phyloP scores from a whole-genome alignment of 2,113 vertebrate species.

The Melanocharis versteri region DNA sequence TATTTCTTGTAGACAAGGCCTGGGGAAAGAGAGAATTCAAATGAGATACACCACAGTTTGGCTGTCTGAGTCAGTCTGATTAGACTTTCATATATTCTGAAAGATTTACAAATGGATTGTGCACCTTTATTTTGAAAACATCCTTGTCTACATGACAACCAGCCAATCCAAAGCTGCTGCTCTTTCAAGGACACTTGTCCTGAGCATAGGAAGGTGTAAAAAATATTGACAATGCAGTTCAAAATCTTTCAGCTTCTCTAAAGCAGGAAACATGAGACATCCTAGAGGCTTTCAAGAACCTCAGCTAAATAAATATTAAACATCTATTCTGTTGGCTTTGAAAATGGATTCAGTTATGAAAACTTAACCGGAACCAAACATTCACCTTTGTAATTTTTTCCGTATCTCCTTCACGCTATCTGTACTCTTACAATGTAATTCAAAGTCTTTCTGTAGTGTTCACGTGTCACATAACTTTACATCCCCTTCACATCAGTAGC shows the following conservation, averaged over 20 bases:
- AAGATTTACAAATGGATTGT: slow-evolving; percentile 42
- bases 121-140: slow-evolving; percentile 50
- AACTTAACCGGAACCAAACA: background rate
- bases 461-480: background rate
- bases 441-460: background rate
- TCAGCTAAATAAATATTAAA: slow-evolving; percentile 6
- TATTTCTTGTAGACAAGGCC: slow-evolving; percentile 41
- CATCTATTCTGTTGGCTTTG: background rate
- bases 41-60: slow-evolving; percentile 1
- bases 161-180: background rate
- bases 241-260: background rate
- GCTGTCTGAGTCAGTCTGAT: slow-evolving; percentile 36
- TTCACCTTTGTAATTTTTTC: background rate
- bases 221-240: background rate
- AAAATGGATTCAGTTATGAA: background rate
- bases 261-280: background rate
- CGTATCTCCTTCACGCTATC: background rate
- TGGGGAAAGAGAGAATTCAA: slow-evolving; percentile 33
- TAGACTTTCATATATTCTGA: slow-evolving; percentile 40
- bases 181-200: slow-evolving; percentile 35
- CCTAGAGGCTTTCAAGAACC: background rate
- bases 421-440: background rate
- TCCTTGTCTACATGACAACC: slow-evolving; percentile 22
- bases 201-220: background rate
- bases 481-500: background rate